Evolutionary conservation across 1,140 invertebrate genomes (phyloP), one percentile per base, ranked within the genome.

Genomic region (Drosophila ohnishii): DNA sequence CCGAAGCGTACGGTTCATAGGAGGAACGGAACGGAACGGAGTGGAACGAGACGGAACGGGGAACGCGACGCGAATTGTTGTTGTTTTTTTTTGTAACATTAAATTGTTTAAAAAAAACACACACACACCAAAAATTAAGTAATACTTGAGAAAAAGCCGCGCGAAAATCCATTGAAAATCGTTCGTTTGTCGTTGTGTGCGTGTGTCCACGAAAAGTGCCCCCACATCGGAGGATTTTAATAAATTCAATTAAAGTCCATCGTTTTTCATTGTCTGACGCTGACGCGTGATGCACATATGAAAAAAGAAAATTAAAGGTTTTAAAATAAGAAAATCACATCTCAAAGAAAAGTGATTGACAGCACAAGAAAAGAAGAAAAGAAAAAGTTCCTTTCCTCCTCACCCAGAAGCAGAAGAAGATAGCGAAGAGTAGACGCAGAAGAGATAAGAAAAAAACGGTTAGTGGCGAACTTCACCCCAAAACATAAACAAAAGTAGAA

Each of bases 251-350:
- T 65, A 55, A 30, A 19, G 30, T 66, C 42, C 19, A 34, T 32
- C 14, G 7, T 30, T 64, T 64, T 83, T 83, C 81, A 84, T 84
- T 85, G 80, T 84, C 80, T 84, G 73, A 84, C 76, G 80, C 80
- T 35, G 66, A 57, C 56, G 80, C 81, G 80, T 84, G 80, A 84
- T 80, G 76, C 37, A 84, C 81, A 84, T 48, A 69, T 84, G 81
- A 85, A 84, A 80, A 39, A 64, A 70, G 35, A 47, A 55, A 56
- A 40, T 22, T n/a, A 25, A 35, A 35, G 8, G 7, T 22, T 61
- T 34, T n/a, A 50, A 56, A 67, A 45, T 53, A 71, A 82, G 14
- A 50, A 65, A 64, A 42, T 64, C 63, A 50, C 48, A 70, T 22
- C 62, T 55, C 53, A 35, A 71, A 74, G 55, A 39, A 74, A 84